Evolutionary conservation across 2,888 invertebrate genomes (phyloP), one percentile per base, ranked within the genome.

Genomic region (Resseliella maxima): DNA sequence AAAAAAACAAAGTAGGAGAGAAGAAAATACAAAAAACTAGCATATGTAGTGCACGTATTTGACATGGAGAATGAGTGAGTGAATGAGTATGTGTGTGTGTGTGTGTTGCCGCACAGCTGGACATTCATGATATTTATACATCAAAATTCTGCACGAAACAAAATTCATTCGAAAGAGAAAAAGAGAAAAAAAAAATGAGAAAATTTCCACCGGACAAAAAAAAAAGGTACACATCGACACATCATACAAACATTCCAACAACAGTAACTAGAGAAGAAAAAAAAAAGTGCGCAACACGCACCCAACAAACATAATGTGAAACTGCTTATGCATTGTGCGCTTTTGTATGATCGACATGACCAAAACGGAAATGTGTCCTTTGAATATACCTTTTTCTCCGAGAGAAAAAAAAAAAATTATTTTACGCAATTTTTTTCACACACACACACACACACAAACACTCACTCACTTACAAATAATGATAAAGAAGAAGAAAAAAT

Each of bases 301-400:
- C 31, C 72, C 0, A 27, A 35, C 72, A 31, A 72, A 72, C 72
- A 31, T 72, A 72, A 72, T 72, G 72, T 27, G 15, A 35, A n/a
- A n/a, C 12, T 24, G 59, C 5, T 50, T 50, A 27, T 59, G 59
- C 59, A 27, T 59, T 59, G 59, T 59, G 59, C 35, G 6, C 12
- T 72, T 27, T 27, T 72, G 31, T 50, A n/a, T 15, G 21, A 50
- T 15, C 31, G 31, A 72, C 31, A 2, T 15, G 15, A 15, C 35
- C 72, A 72, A 50, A 31, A 72, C n/a, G 72, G 72, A 72, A 72
- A 72, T 72, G 35, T 72, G 72, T 72, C 35, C 72, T 72, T 72
- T 31, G 72, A 72, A 72, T 72, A 72, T 31, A 72, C 35, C 72
- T 31, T 72, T 72, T 72, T 72, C 31, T 15, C 0, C 2, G n/a